Evolutionary conservation across 1,140 invertebrate genomes (phyloP).

Genomic region (Geopemphigus sp.): DNA sequence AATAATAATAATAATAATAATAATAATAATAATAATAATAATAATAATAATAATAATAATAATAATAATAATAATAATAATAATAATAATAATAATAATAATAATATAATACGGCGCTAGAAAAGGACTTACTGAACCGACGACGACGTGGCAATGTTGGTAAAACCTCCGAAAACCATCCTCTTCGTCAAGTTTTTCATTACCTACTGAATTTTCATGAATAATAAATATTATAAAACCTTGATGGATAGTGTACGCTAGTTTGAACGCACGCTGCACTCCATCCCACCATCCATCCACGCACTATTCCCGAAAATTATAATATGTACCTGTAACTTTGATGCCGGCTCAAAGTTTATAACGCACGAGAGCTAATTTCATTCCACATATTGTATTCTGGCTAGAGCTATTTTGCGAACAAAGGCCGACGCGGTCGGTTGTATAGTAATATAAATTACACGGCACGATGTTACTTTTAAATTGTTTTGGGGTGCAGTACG

Average conservation of each 20-base stretch:
- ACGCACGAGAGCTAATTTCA: constrained; percentile 11
- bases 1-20: too few species aligned
- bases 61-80: too few species aligned
- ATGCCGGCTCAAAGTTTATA: constrained; percentile 27
- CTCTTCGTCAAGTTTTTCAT: not conserved
- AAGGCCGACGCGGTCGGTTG: not conserved
- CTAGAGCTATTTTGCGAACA: not conserved
- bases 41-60: too few species aligned
- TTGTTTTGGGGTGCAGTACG: too few species aligned
- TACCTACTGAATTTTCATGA: constrained; percentile 19
- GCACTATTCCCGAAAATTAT: not conserved
- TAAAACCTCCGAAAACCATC: not conserved
- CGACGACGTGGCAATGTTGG: too few species aligned
- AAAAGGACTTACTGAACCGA: not conserved
- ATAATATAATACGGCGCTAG: too few species aligned
- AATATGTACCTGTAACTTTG: constrained; percentile 35
- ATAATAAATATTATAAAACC: constrained; percentile 29
- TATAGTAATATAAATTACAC: too few species aligned
- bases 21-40: too few species aligned
- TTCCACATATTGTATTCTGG: not conserved
- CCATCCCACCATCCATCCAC: not conserved
- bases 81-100: too few species aligned
- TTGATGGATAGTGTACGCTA: not conserved
- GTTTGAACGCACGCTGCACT: not conserved
- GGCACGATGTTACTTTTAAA: too few species aligned